Conservation (phyloP, 2,888 invertebrate species). For the Tigriopus californicus region DNA sequence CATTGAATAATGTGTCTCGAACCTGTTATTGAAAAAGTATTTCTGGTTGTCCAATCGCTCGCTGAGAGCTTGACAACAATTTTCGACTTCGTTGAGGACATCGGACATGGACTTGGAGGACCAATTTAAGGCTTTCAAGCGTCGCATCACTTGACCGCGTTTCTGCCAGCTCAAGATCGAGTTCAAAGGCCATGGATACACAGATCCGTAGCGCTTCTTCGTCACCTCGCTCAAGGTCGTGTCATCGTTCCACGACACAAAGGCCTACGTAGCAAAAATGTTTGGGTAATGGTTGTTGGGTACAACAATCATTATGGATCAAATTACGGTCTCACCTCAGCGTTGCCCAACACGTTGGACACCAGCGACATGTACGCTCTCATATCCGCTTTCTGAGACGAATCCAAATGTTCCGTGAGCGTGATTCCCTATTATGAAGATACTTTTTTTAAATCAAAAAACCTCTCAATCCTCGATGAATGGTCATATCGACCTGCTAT, state of each 20-base stretch:
- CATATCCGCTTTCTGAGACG: conserved; percentile 69
- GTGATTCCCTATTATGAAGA: conserved; percentile 40
- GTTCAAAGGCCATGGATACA: conserved; percentile 83
- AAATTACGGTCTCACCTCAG: conserved; percentile 43
- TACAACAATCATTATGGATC: not conserved
- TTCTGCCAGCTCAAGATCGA: conserved; percentile 59
- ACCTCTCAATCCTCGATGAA: too few relatives aligned
- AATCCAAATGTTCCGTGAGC: conserved; percentile 47
- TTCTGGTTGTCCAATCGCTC: conserved; percentile 56
- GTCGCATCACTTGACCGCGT: conserved; percentile 37
- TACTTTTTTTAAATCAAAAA: too few relatives aligned
- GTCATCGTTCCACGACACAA: conserved; percentile 67
- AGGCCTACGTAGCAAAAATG: conserved; percentile 37
- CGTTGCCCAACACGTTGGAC: conserved; percentile 68
- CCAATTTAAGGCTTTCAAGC: not conserved
- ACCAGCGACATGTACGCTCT: conserved; percentile 80
- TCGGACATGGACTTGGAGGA: conserved; percentile 22
- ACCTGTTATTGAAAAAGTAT: conserved; percentile 63
- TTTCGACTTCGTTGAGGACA: conserved; percentile 45
- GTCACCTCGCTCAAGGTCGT: conserved; percentile 63
- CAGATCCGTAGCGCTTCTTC: conserved; percentile 60
- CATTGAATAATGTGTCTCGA: conserved; percentile 17
- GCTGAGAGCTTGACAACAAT: conserved; percentile 69
- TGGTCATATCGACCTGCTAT: conserved; percentile 16
- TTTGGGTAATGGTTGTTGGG: not conserved